These are phyloP conservation scores for Piscicola geometra DNA, from an alignment of 2,888 invertebrate species.

Conservation along the genomic window DNA sequence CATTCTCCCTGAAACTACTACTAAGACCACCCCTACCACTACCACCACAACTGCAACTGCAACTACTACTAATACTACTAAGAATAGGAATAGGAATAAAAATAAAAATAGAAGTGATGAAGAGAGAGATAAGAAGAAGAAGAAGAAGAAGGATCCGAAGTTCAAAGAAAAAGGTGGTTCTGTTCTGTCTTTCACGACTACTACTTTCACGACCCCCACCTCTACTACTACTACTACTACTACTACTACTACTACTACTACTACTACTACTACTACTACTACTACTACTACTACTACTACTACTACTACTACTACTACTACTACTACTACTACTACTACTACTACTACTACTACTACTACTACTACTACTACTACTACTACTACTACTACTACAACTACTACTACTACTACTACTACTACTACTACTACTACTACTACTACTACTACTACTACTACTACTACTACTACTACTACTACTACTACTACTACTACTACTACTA, in stretches of 20 bases:
- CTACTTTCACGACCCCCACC: not conserved
- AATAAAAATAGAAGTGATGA: too few species aligned
- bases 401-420: constrained; percentile 25
- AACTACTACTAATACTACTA: too few species aligned
- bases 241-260: constrained; percentile 13
- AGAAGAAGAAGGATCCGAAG: not conserved
- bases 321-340: constrained; percentile 18
- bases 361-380: constrained; percentile 26
- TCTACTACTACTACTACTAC: constrained; percentile 20
- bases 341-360: constrained; percentile 26
- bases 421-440: constrained; percentile 28
- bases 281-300: constrained; percentile 12
- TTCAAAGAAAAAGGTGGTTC: not conserved
- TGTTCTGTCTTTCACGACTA: not conserved
- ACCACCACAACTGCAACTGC: too few species aligned
- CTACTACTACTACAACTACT: constrained; percentile 26
- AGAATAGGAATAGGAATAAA: too few species aligned
- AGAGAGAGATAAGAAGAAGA: not conserved
- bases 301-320: constrained; percentile 15
- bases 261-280: constrained; percentile 6
- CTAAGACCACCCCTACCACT: too few species aligned
- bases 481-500: constrained; percentile 23
- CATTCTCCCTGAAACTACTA: too few species aligned
- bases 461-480: constrained; percentile 25
- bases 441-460: constrained; percentile 25